phyloP scores from a whole-genome alignment of 1,140 invertebrate species.

The Linepithema humile region DNA sequence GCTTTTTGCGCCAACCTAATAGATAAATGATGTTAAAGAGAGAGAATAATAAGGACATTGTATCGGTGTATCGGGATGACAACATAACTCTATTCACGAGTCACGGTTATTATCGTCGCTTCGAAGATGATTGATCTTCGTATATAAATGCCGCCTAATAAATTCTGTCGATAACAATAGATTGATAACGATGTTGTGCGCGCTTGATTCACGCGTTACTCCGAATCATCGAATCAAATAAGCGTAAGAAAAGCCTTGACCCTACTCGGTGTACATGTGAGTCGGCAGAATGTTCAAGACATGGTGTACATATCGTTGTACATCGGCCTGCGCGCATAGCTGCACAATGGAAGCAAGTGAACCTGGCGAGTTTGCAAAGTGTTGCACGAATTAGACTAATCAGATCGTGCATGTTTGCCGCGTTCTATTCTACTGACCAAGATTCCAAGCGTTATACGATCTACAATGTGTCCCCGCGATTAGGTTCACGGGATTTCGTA shows the following conservation, averaged over 20 bases:
- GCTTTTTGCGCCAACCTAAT: no score
- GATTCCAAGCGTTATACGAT: constrained; percentile 41
- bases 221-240: background rate
- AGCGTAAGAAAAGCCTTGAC: constrained; percentile 36
- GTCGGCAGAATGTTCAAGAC: constrained; percentile 26
- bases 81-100: background rate
- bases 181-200: background rate
- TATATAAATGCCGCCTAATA: background rate
- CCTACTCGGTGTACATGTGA: constrained; percentile 30
- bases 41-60: background rate
- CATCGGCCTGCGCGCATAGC: constrained; percentile 39
- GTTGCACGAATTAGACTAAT: constrained; percentile 52
- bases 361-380: constrained; percentile 44
- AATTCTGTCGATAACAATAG: background rate
- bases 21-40: background rate
- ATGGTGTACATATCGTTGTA: constrained; percentile 20
- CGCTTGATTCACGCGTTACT: constrained; percentile 11
- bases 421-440: constrained; percentile 52
- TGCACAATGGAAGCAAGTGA: constrained; percentile 24
- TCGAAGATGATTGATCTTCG: background rate
- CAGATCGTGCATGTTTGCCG: constrained; percentile 47
- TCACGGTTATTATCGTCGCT: background rate
- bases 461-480: constrained; percentile 50
- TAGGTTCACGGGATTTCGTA: constrained; percentile 50
- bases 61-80: background rate